phyloP scores from a whole-genome alignment of 2,113 vertebrate species.

The Gulo gulo region DNA sequence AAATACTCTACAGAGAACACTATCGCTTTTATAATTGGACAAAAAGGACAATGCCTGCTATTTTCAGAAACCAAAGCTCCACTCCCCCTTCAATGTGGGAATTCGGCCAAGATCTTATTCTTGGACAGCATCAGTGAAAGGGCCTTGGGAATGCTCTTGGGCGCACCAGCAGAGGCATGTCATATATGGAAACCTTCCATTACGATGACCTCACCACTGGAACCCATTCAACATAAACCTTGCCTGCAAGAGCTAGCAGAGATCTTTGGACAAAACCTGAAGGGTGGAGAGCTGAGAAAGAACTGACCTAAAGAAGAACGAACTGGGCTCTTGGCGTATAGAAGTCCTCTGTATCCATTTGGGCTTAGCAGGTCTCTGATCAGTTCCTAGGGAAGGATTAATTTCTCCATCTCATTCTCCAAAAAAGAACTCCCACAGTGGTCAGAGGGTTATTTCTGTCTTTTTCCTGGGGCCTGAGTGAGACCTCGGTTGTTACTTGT shows the following conservation, averaged over 20 bases:
- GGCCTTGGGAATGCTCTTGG: constrained; percentile 28
- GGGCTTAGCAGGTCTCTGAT: not conserved
- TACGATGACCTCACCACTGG: constrained; percentile 75
- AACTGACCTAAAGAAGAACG: constrained; percentile 17
- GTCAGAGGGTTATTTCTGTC: not conserved
- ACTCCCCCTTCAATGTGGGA: constrained; percentile 40
- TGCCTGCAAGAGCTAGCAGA: not conserved
- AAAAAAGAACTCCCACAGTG: not conserved
- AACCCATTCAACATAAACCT: constrained; percentile 29
- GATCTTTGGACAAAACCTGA: constrained; percentile 28
- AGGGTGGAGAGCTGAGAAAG: not conserved
- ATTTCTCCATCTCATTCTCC: not conserved
- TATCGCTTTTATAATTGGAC: constrained; percentile 29
- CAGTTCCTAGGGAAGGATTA: not conserved
- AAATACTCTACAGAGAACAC: constrained; percentile 14
- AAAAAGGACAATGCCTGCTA: constrained; percentile 23
- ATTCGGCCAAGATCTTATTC: constrained; percentile 61
- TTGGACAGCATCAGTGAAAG: constrained; percentile 45
- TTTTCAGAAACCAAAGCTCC: constrained; percentile 57
- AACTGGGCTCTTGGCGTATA: not conserved
- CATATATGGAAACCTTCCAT: constrained; percentile 77
- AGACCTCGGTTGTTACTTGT: not conserved
- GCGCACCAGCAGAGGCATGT: constrained; percentile 39
- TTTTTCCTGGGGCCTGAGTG: not conserved
- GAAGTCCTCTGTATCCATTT: not conserved